These are phyloP conservation scores for Cepaea nemoralis DNA, from an alignment of 1,140 invertebrate genomes.

Conservation along the genomic window DNA sequence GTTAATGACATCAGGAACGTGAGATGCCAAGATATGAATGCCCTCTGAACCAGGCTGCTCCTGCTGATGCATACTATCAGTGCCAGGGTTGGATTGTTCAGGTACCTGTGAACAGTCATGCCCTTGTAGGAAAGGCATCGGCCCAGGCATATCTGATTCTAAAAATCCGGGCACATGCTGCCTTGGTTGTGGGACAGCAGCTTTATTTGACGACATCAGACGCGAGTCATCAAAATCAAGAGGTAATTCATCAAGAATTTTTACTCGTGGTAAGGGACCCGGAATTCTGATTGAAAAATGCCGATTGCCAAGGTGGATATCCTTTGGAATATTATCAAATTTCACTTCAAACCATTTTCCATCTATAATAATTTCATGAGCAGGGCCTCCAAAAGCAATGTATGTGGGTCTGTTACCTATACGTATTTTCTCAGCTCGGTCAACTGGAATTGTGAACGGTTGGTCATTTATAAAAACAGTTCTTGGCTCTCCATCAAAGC, in stretches of 20 bases:
- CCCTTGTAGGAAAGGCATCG: neutral
- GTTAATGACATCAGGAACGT: neutral
- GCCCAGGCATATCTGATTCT: constrained; percentile 21
- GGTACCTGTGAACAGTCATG: constrained; percentile 12
- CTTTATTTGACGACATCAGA: constrained; percentile 33
- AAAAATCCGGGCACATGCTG: constrained; percentile 5
- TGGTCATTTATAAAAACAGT: constrained; percentile 89
- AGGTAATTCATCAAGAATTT: constrained; percentile 72
- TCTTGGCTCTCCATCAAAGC: constrained; percentile 90
- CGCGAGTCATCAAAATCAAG: constrained; percentile 42
- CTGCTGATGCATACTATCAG: constrained; percentile 3
- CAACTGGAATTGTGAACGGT: constrained; percentile 81
- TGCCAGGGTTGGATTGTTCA: constrained; percentile 29
- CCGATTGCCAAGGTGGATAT: constrained; percentile 73
- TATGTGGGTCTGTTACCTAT: constrained; percentile 83
- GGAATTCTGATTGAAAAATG: constrained; percentile 88
- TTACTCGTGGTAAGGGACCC: constrained; percentile 81
- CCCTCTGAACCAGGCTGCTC: constrained; percentile 3
- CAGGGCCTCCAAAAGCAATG: constrained; percentile 90
- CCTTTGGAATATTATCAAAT: constrained; percentile 65
- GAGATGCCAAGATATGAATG: too few relatives aligned
- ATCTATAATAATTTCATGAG: constrained; percentile 85
- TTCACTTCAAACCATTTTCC: constrained; percentile 74
- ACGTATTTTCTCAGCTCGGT: constrained; percentile 82
- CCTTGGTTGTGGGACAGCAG: constrained; percentile 36